Evolutionary conservation across 2,888 invertebrate genomes (phyloP).

Genomic region (Drosophila paramelanica): DNA sequence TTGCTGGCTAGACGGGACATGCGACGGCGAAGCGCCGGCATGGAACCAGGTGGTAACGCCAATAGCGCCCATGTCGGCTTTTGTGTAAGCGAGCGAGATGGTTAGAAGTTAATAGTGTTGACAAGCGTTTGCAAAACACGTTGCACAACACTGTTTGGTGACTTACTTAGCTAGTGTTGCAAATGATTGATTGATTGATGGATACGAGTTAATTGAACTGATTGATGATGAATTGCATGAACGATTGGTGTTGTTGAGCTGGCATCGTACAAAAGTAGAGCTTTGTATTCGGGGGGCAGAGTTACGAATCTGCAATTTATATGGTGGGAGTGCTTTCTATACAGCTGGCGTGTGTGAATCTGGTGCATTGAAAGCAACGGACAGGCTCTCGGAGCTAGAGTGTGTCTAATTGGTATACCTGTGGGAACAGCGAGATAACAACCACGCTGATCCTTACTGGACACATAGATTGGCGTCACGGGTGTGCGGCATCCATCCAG

Average conservation of each 20-base stretch:
- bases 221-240: slow-evolving; percentile 20
- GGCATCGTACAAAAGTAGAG: slow-evolving; percentile 21
- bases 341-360: slow-evolving; percentile 39
- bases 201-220: slow-evolving; percentile 11
- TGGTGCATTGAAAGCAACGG: slow-evolving; percentile 43
- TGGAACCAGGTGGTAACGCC: slow-evolving; percentile 85
- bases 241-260: slow-evolving; percentile 25
- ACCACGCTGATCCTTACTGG: slow-evolving; percentile 87
- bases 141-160: slow-evolving; percentile 46
- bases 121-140: slow-evolving; percentile 20
- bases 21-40: slow-evolving; percentile 82
- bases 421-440: slow-evolving; percentile 88
- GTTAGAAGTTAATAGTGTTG: slow-evolving; percentile 33
- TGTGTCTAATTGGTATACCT: slow-evolving; percentile 75
- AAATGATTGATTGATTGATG: slow-evolving; percentile 25
- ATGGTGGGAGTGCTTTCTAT: slow-evolving; percentile 40
- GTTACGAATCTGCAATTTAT: slow-evolving; percentile 16
- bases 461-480: slow-evolving; percentile 86
- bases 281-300: slow-evolving; percentile 14
- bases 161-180: slow-evolving; percentile 31
- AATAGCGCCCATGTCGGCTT: slow-evolving; percentile 84
- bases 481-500: slow-evolving; percentile 83
- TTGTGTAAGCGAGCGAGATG: slow-evolving; percentile 29
- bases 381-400: slow-evolving; percentile 11
- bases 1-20: slow-evolving; percentile 52